Evolutionary conservation across 2,888 invertebrate genomes (phyloP), one percentile per base, ranked within the genome.

Genomic region (Chloromyia formosa): DNA sequence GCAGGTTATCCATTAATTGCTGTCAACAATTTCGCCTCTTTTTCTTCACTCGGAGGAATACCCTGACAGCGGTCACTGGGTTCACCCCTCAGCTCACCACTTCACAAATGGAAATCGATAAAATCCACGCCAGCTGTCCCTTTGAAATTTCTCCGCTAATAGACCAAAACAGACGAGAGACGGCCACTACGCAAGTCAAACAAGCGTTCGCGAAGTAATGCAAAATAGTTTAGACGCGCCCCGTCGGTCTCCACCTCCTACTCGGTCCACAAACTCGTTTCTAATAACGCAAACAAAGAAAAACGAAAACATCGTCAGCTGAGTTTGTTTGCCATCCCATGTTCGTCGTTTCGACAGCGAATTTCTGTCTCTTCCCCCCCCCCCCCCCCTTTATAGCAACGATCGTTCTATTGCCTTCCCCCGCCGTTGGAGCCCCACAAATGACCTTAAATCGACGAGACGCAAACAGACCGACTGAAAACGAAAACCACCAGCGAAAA

Each of bases 251-350:
- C 22, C 27, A 20, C 12, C 14, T 16, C 12, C 60, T 1, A n/a
- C n/a, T n/a, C n/a, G n/a, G n/a, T n/a, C n/a, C n/a, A n/a, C n/a
- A n/a, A n/a, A n/a, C n/a, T n/a, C n/a, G n/a, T n/a, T n/a, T n/a
- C n/a, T n/a, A n/a, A n/a, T n/a, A 40, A 64, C 18, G 23, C 56
- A 27, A 69, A 69, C 53, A 53, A 69, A 69, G 54, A 54, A 69
- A 69, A 35, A 35, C 9, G 23, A 69, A 69, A 69, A 69, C 69
- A 69, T 16, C 69, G 54, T 69, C 69, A 69, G 69, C 69, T 69
- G 69, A 69, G 69, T 53, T 27, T 27, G 18, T 18, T 66, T 22
- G 42, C 45, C 20, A 64, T 66, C 10, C 5, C 10, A 3, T 49
- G 49, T n/a, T n/a, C 3, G 16, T 3, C 49, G 49, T 49, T 49